phyloP scores from a whole-genome alignment of 2,797 vertebrate genomes.

The Trachops cirrhosus region DNA sequence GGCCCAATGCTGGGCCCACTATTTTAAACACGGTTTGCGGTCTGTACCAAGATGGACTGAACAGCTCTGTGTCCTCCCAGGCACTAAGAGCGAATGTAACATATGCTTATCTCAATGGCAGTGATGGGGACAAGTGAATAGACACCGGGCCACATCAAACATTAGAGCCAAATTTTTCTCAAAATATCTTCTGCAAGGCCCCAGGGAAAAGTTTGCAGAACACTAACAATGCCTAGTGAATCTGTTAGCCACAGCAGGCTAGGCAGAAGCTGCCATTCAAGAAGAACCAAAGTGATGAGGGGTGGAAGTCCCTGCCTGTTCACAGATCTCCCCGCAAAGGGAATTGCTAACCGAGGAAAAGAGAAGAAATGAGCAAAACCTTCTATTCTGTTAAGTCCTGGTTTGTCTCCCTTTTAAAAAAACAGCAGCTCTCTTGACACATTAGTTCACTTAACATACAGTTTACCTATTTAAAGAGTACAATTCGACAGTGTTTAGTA shows the following conservation, averaged over 20 bases:
- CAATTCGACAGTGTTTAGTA: not conserved
- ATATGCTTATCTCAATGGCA: slow-evolving; percentile 62
- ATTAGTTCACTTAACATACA: not conserved
- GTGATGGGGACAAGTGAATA: slow-evolving; percentile 72
- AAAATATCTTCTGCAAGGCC: slow-evolving; percentile 34
- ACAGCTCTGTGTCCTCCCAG: slow-evolving; percentile 72
- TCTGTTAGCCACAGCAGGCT: not conserved
- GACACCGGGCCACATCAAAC: slow-evolving; percentile 66
- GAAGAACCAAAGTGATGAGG: not conserved
- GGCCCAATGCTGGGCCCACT: slow-evolving; percentile 70
- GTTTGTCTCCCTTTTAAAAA: not conserved
- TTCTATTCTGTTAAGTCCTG: not conserved
- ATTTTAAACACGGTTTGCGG: slow-evolving; percentile 80
- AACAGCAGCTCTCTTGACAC: not conserved
- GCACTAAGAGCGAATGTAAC: slow-evolving; percentile 77
- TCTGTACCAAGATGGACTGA: slow-evolving; percentile 71
- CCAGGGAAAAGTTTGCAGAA: not conserved
- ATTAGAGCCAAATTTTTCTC: slow-evolving; percentile 27
- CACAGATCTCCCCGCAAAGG: not conserved
- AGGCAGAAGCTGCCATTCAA: not conserved
- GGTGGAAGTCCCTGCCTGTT: not conserved
- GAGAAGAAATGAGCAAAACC: not conserved
- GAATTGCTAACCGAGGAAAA: not conserved
- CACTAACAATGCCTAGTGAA: not conserved
- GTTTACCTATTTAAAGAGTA: not conserved